Conservation (phyloP, 2,888 invertebrate genomes). For the Apamea sordens region DNA sequence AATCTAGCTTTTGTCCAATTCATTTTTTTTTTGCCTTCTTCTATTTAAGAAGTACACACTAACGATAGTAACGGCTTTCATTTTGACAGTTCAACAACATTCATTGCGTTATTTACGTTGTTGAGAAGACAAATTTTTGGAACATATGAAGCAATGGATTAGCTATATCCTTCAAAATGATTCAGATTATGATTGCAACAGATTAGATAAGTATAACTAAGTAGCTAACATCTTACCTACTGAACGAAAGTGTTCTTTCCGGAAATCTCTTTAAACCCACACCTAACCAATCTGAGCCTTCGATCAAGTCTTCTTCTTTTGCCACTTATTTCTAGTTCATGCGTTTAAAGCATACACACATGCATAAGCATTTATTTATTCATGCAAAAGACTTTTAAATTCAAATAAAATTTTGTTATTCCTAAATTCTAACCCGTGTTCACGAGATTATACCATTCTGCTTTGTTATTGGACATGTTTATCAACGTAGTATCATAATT, state of each 20-base stretch:
- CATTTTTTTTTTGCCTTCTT: not conserved
- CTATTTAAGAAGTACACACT: too few species aligned
- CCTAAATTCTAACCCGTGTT: not conserved
- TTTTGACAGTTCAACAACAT: too few species aligned
- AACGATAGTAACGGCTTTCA: too few species aligned
- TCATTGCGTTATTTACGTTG: not conserved
- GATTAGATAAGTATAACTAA: not conserved
- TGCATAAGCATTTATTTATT: not conserved
- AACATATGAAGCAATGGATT: too few species aligned
- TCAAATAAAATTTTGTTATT: not conserved
- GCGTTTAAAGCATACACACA: not conserved
- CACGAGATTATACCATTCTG: slow-evolving; percentile 13
- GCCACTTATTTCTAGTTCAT: not conserved
- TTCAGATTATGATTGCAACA: too few species aligned
- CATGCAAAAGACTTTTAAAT: not conserved
- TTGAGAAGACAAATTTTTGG: not conserved
- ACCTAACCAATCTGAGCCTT: not conserved
- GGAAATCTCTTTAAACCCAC: not conserved
- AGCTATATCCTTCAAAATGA: too few species aligned
- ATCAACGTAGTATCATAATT: slow-evolving; percentile 44
- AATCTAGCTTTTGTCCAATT: not conserved
- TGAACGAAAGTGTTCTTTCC: not conserved
- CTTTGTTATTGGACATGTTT: slow-evolving; percentile 37
- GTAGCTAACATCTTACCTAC: not conserved
- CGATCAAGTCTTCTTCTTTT: not conserved